Percentiles rank a stretch among this genome's conserved stretches.
These are phyloP conservation scores for Illadopsis cleaveri DNA, from an alignment of 2,113 vertebrate genomes.

Conservation along the genomic window DNA sequence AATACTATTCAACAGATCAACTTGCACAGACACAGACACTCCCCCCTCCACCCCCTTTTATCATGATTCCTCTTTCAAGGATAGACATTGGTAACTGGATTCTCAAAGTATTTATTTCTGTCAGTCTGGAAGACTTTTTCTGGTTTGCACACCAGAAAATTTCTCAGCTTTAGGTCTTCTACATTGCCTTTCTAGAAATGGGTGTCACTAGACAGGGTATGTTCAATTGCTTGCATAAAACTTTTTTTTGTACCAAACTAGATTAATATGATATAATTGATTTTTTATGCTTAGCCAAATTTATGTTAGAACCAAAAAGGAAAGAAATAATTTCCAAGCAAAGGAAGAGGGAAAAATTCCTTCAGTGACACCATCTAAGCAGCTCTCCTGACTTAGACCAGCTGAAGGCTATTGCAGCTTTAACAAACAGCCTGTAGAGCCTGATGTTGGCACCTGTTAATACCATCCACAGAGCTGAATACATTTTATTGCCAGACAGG, in stretches of 20 bases:
- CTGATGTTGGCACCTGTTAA: constrained; percentile 44
- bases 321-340: neutral
- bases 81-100: neutral
- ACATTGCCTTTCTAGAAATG: neutral
- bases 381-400: neutral
- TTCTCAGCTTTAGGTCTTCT: neutral
- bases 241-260: neutral
- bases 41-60: neutral
- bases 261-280: neutral
- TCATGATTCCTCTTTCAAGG: neutral
- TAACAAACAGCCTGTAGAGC: neutral
- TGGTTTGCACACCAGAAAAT: neutral
- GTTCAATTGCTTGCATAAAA: neutral
- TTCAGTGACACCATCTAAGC: neutral
- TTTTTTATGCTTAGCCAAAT: neutral
- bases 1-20: neutral
- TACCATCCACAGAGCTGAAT: constrained; percentile 12
- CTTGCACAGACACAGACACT: neutral
- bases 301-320: neutral
- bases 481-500: constrained; percentile 31
- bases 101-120: neutral
- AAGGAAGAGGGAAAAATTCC: neutral
- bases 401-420: neutral
- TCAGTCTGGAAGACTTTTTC: neutral
- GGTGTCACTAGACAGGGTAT: neutral